phyloP scores from a whole-genome alignment of 2,888 invertebrate species.

The Cylindroiulus punctatus region DNA sequence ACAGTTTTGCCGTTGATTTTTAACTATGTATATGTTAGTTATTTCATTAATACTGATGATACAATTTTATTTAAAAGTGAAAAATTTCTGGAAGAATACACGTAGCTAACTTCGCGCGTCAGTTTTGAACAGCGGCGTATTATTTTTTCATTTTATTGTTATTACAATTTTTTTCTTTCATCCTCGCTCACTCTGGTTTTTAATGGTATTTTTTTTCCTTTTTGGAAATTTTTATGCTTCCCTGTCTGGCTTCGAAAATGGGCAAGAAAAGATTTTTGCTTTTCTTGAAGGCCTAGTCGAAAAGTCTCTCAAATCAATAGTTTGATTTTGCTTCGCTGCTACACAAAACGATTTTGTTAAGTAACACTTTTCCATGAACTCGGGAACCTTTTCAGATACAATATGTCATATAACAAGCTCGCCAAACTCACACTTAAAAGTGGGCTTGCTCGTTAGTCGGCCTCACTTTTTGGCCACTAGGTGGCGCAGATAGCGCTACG shows the following conservation, averaged over 20 bases:
- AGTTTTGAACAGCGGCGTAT: background rate
- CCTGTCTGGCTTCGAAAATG: background rate
- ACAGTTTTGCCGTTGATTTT: too few relatives aligned
- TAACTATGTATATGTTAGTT: too few relatives aligned
- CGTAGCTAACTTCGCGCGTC: background rate
- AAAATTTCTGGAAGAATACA: background rate
- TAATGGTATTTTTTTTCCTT: constrained; percentile 35
- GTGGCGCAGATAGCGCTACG: background rate
- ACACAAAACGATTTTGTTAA: too few relatives aligned
- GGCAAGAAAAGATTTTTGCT: background rate
- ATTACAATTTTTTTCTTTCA: constrained; percentile 29
- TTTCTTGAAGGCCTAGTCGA: constrained; percentile 8
- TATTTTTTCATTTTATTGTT: background rate
- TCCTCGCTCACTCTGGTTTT: constrained; percentile 7
- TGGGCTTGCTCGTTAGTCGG: background rate
- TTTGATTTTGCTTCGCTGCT: background rate
- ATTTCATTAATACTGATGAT: background rate
- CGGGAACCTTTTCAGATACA: too few relatives aligned
- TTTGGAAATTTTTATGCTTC: background rate
- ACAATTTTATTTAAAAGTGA: background rate
- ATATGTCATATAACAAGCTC: too few relatives aligned
- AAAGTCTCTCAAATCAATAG: constrained; percentile 35
- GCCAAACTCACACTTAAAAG: too few relatives aligned
- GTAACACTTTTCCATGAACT: too few relatives aligned
- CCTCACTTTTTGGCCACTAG: background rate